Conservation (phyloP, 2,888 invertebrate genomes). For the Sympetrum striolatum region DNA sequence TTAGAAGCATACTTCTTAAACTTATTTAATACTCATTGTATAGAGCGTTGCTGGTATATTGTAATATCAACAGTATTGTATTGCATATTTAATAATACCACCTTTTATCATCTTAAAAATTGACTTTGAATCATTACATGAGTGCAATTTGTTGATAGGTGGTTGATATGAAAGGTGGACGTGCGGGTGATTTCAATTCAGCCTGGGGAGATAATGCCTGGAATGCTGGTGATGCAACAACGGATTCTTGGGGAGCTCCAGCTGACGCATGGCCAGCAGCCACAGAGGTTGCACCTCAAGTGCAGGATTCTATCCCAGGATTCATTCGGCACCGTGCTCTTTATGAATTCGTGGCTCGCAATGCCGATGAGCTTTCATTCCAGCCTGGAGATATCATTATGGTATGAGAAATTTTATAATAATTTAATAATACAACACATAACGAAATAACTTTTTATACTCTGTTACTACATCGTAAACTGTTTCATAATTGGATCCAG, state of each 20-base stretch:
- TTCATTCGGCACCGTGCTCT: conserved; percentile 80
- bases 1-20: no score
- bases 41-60: no score
- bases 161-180: conserved; percentile 64
- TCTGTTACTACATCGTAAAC: background rate
- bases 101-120: no score
- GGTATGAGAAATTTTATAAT: conserved; percentile 61
- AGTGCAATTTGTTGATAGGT: conserved; percentile 55
- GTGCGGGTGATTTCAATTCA: conserved; percentile 56
- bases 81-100: no score
- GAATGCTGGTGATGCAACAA: conserved; percentile 57
- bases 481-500: background rate
- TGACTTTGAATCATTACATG: no score
- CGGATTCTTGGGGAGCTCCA: conserved; percentile 40
- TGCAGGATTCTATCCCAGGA: conserved; percentile 45
- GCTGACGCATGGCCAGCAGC: conserved; percentile 64
- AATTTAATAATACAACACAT: background rate
- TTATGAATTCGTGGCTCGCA: conserved; percentile 92
- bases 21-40: no score
- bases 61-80: no score
- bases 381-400: conserved; percentile 92
- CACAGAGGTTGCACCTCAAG: conserved; percentile 55
- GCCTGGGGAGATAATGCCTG: conserved; percentile 72
- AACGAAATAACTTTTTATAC: background rate
- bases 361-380: conserved; percentile 90